Percentiles rank a stretch among this genome's conserved stretches.
phyloP scores from a whole-genome alignment of 2,888 invertebrate genomes.

The Phalera bucephala region DNA sequence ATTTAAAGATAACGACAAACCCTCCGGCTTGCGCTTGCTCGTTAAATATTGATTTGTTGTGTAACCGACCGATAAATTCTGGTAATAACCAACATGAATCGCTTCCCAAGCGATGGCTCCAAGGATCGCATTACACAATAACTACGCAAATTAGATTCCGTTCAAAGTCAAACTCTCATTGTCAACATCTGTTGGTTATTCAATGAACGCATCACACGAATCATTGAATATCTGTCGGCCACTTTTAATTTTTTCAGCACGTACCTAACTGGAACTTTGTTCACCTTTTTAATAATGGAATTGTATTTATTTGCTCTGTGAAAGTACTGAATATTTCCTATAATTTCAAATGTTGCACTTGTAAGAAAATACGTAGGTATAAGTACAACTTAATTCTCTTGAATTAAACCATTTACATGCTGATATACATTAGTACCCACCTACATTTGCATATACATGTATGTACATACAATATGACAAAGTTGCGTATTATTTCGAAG shows the following conservation, averaged over 20 bases:
- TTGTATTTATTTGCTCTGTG: constrained; percentile 1
- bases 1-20: constrained; percentile 55
- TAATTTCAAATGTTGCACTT: too few relatives aligned
- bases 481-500: constrained; percentile 6
- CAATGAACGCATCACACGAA: constrained; percentile 68
- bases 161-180: constrained; percentile 80
- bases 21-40: constrained; percentile 69
- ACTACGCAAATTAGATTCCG: constrained; percentile 81
- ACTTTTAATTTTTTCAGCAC: constrained; percentile 63
- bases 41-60: constrained; percentile 81
- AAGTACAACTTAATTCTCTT: too few relatives aligned
- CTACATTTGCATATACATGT: too few relatives aligned
- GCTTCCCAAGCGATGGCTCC: constrained; percentile 55
- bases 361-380: too few relatives aligned
- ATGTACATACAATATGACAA: neutral
- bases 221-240: constrained; percentile 70
- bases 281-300: constrained; percentile 9
- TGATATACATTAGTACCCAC: too few relatives aligned
- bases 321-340: too few relatives aligned
- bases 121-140: constrained; percentile 78
- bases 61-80: constrained; percentile 78
- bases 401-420: too few relatives aligned
- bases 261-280: constrained; percentile 18
- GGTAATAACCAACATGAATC: constrained; percentile 56
- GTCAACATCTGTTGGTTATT: constrained; percentile 74